phyloP scores from a whole-genome alignment of 2,888 invertebrate genomes.

The Drosophila merina region DNA sequence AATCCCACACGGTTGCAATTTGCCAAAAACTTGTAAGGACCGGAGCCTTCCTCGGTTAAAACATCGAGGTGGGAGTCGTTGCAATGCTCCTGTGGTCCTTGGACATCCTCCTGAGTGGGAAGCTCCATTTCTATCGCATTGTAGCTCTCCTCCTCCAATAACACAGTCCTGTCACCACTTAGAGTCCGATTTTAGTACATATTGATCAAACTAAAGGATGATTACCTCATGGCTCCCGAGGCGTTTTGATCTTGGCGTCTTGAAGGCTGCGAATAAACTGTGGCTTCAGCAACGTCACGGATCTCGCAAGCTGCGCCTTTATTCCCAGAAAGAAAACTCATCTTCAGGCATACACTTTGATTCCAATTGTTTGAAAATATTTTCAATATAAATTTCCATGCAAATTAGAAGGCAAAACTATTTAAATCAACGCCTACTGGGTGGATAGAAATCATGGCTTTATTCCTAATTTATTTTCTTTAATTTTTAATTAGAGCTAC shows the following conservation, averaged over 20 bases:
- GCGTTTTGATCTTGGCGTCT: slow-evolving; percentile 20
- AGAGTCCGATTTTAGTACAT: background rate
- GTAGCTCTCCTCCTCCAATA: background rate
- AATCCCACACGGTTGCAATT: slow-evolving; percentile 29
- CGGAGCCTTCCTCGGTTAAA: too few species aligned
- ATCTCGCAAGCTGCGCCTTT: background rate
- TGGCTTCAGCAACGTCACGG: slow-evolving; percentile 14
- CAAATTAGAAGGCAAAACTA: too few species aligned
- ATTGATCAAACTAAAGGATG: background rate
- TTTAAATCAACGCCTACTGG: too few species aligned
- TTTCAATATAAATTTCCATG: background rate
- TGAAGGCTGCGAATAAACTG: slow-evolving; percentile 47
- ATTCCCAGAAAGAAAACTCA: slow-evolving; percentile 3
- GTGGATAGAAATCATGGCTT: too few species aligned
- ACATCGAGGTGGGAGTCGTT: background rate
- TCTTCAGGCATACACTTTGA: background rate
- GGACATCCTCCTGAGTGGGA: background rate
- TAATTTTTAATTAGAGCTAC: too few species aligned
- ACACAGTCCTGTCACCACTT: background rate
- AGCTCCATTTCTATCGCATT: slow-evolving; percentile 10
- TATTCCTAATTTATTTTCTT: too few species aligned
- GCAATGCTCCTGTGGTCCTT: background rate
- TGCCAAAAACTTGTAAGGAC: slow-evolving; percentile 1
- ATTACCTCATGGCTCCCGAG: slow-evolving; percentile 21
- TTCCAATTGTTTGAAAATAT: background rate